These are phyloP conservation scores for Siphlonurus alternatus DNA, from an alignment of 2,888 invertebrate genomes.

Conservation along the genomic window DNA sequence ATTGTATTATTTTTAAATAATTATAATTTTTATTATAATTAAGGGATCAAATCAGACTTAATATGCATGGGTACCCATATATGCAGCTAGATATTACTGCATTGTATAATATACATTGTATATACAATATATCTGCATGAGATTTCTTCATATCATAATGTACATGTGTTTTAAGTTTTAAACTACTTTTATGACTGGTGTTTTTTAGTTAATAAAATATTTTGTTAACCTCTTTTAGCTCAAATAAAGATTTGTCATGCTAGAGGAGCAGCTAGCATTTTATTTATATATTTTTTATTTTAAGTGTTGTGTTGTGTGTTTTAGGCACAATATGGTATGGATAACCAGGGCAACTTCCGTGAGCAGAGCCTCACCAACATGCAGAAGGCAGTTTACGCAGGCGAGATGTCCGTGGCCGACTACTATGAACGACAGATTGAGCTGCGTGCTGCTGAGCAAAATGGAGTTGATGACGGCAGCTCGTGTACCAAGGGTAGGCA, in stretches of 20 bases:
- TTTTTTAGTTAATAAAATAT: neutral
- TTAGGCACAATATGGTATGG: constrained; percentile 77
- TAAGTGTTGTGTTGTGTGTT: constrained; percentile 5
- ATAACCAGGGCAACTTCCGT: constrained; percentile 64
- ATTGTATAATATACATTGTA: too few relatives aligned
- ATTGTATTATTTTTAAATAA: neutral
- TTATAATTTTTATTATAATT: neutral
- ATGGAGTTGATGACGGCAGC: constrained; percentile 65
- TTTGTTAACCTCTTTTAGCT: neutral
- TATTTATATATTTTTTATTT: neutral
- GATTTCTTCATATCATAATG: too few relatives aligned
- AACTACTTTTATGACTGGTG: neutral
- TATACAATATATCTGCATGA: too few relatives aligned
- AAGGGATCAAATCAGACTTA: too few relatives aligned
- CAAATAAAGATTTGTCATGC: neutral
- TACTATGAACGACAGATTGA: constrained; percentile 70
- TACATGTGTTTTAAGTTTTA: too few relatives aligned
- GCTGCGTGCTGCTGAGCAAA: constrained; percentile 53
- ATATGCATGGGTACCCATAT: too few relatives aligned
- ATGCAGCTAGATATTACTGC: too few relatives aligned
- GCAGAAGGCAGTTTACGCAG: constrained; percentile 65
- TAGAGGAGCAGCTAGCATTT: neutral
- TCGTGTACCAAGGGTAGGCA: constrained; percentile 68
- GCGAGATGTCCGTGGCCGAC: constrained; percentile 69
- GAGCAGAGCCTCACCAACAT: constrained; percentile 63